Conservation (phyloP, 2,888 invertebrate species). For the Tridacna gigas region DNA sequence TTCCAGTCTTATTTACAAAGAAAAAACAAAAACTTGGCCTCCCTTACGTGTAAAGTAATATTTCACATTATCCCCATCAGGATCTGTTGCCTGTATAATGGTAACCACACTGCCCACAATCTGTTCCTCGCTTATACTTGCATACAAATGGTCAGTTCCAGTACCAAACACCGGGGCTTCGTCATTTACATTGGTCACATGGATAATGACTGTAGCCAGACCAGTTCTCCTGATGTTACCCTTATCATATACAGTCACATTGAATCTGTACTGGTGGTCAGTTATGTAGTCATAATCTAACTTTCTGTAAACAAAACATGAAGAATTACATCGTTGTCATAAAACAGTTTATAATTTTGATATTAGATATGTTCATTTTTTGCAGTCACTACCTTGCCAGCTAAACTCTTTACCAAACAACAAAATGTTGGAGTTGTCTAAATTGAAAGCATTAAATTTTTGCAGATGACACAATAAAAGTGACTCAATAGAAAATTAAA, state of each 20-base stretch:
- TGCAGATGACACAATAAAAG: too few relatives aligned
- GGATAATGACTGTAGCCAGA: conserved; percentile 96
- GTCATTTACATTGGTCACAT: conserved; percentile 99
- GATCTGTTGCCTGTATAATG: conserved; percentile 98
- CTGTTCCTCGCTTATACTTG: conserved; percentile 76
- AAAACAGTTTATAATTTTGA: too few relatives aligned
- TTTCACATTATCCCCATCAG: conserved; percentile 97
- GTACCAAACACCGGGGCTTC: conserved; percentile 90
- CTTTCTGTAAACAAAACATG: conserved; percentile 61
- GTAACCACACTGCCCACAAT: conserved; percentile 93
- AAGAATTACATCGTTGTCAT: neutral
- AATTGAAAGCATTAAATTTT: too few relatives aligned
- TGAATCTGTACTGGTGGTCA: conserved; percentile 91
- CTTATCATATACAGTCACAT: conserved; percentile 96
- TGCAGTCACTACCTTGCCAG: too few relatives aligned
- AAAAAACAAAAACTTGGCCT: too few relatives aligned
- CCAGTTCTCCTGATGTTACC: conserved; percentile 97
- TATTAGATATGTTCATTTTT: too few relatives aligned
- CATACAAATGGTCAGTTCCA: conserved; percentile 61
- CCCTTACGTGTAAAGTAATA: conserved; percentile 88
- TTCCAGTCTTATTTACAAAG: neutral
- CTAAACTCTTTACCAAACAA: too few relatives aligned
- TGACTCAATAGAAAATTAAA: too few relatives aligned
- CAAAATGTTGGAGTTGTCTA: too few relatives aligned
- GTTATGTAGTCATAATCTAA: conserved; percentile 82